Evolutionary conservation across 2,113 vertebrate genomes (phyloP).

Genomic region (Bostrychus sinensis): DNA sequence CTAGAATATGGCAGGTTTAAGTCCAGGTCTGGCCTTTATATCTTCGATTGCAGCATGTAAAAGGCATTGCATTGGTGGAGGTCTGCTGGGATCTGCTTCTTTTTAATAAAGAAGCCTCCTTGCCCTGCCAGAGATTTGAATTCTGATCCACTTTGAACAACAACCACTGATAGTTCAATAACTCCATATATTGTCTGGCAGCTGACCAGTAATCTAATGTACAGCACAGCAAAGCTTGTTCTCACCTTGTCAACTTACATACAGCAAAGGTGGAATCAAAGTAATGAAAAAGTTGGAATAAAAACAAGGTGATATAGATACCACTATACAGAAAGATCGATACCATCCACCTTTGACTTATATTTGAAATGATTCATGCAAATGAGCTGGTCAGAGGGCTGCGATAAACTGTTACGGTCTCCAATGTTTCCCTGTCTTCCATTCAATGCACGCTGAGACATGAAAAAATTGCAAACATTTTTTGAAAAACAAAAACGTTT

Average conservation of each 20-base stretch:
- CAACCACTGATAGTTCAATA: not conserved
- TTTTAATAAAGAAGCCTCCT: slow-evolving; percentile 29
- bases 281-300: not conserved
- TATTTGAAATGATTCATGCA: slow-evolving; percentile 40
- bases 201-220: slow-evolving; percentile 16
- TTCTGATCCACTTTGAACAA: slow-evolving; percentile 27
- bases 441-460: slow-evolving; percentile 37
- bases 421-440: slow-evolving; percentile 26
- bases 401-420: no score
- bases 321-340: slow-evolving; percentile 12
- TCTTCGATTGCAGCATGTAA: no score
- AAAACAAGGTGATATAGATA: slow-evolving; percentile 3
- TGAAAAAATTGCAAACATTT: not conserved
- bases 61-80: no score
- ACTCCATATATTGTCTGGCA: not conserved
- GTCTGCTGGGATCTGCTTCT: not conserved
- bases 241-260: not conserved
- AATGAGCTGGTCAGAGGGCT: no score
- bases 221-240: not conserved
- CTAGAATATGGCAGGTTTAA: not conserved
- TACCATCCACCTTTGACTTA: slow-evolving; percentile 15
- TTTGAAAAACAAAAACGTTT: slow-evolving; percentile 1
- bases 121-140: slow-evolving; percentile 21
- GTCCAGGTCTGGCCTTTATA: not conserved
- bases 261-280: slow-evolving; percentile 5